phyloP scores from a whole-genome alignment of 2,888 invertebrate species.

The Spisula solida region DNA sequence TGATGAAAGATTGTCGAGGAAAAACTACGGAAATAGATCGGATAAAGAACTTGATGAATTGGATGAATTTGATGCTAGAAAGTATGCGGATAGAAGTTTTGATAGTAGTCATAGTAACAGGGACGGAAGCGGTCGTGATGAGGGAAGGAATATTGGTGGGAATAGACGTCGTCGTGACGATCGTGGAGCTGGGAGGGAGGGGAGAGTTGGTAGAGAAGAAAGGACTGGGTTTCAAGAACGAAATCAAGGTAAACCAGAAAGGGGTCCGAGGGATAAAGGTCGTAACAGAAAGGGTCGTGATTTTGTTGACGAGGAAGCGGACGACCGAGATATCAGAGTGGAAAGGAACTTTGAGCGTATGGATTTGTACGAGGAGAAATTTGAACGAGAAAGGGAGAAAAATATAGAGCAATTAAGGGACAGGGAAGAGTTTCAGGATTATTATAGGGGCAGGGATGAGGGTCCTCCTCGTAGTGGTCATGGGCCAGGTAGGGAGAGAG shows the following conservation, averaged over 20 bases:
- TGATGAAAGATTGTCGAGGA: slow-evolving; percentile 22
- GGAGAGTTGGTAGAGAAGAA: slow-evolving; percentile 30
- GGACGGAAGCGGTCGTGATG: slow-evolving; percentile 7
- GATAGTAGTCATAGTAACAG: slow-evolving; percentile 49
- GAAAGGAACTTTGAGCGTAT: slow-evolving; percentile 59
- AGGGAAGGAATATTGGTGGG: slow-evolving; percentile 2
- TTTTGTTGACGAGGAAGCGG: slow-evolving; percentile 49
- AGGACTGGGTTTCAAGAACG: slow-evolving; percentile 32
- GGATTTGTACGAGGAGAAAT: slow-evolving; percentile 64
- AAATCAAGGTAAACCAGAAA: slow-evolving; percentile 6
- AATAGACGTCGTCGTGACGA: slow-evolving; percentile 18
- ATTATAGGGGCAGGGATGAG: slow-evolving; percentile 55
- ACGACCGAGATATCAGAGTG: slow-evolving; percentile 49
- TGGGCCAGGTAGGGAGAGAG: slow-evolving; percentile 1
- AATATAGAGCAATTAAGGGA: slow-evolving; percentile 55
- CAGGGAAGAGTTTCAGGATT: slow-evolving; percentile 62
- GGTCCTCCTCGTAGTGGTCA: slow-evolving; percentile 31
- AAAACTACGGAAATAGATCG: slow-evolving; percentile 18
- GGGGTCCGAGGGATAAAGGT: slow-evolving; percentile 31
- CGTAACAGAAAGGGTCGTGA: slow-evolving; percentile 36
- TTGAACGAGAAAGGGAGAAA: slow-evolving; percentile 54
- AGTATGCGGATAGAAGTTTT: slow-evolving; percentile 53
- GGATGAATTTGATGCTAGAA: slow-evolving; percentile 57
- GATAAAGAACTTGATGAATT: slow-evolving; percentile 37
- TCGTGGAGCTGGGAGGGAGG: slow-evolving; percentile 27